Evolutionary conservation across 2,797 vertebrate species (phyloP).

Genomic region (Clarias fuscus): DNA sequence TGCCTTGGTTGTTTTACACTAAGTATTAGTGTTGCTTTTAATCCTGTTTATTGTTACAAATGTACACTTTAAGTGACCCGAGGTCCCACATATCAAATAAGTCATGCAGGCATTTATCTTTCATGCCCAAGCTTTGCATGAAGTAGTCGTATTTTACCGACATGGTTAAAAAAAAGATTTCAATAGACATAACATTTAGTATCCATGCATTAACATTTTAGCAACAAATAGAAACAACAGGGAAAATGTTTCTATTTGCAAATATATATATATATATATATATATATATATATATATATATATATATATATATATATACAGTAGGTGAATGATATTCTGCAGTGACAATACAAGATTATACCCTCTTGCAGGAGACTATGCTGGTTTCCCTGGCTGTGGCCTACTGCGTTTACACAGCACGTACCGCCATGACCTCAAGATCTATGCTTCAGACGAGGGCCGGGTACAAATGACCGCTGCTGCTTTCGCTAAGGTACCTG

Average conservation of each 20-base stretch:
- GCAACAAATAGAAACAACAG: background rate
- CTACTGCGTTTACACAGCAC: conserved; percentile 88
- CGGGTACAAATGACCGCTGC: conserved; percentile 91
- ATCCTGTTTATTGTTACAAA: background rate
- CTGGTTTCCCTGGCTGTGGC: conserved; percentile 87
- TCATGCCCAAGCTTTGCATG: conserved; percentile 23
- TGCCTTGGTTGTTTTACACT: conserved; percentile 18
- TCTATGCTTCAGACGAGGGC: conserved; percentile 89
- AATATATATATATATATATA: background rate
- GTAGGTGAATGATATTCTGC: background rate
- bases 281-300: too few relatives aligned
- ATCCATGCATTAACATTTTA: background rate
- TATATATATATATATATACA: background rate
- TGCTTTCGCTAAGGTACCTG: conserved; percentile 85
- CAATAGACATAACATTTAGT: background rate
- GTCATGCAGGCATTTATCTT: background rate
- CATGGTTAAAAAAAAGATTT: background rate
- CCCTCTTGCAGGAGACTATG: conserved; percentile 80
- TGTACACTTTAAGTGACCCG: background rate
- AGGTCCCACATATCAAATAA: background rate
- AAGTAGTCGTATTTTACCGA: background rate
- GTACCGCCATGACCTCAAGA: conserved; percentile 89
- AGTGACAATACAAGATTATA: background rate
- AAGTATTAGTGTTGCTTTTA: background rate
- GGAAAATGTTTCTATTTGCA: background rate